Conservation (phyloP, 2,888 invertebrate species). For the Melikaiella ostensackeni region DNA sequence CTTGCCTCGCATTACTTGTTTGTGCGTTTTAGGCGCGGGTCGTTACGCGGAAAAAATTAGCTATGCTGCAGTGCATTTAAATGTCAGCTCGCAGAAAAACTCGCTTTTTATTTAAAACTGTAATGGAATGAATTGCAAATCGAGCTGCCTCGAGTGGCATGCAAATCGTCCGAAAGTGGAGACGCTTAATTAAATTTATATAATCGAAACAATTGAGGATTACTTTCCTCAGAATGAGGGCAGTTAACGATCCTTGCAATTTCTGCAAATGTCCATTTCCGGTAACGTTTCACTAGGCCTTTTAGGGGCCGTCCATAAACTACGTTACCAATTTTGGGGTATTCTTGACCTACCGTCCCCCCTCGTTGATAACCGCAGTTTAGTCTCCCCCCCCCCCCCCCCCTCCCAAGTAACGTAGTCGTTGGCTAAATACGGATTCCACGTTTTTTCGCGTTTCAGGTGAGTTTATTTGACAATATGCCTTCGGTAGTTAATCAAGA, state of each 20-base stretch:
- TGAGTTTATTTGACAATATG: too few relatives aligned
- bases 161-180: slow-evolving; percentile 9
- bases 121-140: slow-evolving; percentile 39
- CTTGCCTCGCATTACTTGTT: slow-evolving; percentile 28
- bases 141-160: slow-evolving; percentile 26
- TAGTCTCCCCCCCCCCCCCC: too few relatives aligned
- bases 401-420: too few relatives aligned
- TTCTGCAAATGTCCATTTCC: background rate
- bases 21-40: slow-evolving; percentile 39
- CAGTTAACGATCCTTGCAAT: slow-evolving; percentile 8
- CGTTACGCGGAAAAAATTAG: slow-evolving; percentile 37
- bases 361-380: too few relatives aligned
- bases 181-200: slow-evolving; percentile 37
- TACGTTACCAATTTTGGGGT: too few relatives aligned
- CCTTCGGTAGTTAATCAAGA: too few relatives aligned
- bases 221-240: slow-evolving; percentile 42
- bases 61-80: slow-evolving; percentile 33
- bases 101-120: slow-evolving; percentile 34
- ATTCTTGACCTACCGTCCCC: too few relatives aligned
- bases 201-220: slow-evolving; percentile 35
- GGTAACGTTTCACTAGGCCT: background rate
- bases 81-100: slow-evolving; percentile 25
- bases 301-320: too few relatives aligned
- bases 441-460: too few relatives aligned
- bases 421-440: too few relatives aligned